Conservation (phyloP, 23 tunicate genomes). For the Halocynthia roretzi region DNA sequence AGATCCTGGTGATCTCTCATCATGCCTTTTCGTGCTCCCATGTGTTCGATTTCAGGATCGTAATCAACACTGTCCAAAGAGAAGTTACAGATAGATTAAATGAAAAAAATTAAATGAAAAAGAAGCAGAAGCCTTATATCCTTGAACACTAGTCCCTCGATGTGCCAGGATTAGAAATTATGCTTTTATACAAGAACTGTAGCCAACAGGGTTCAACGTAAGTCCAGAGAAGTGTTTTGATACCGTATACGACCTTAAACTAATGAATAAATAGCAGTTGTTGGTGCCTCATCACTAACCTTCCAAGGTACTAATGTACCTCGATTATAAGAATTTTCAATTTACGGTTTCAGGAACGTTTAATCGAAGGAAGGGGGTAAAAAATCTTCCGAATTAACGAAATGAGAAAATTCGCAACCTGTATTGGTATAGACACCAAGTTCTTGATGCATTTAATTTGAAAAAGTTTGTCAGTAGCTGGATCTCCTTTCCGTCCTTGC, state of each 20-base stretch:
- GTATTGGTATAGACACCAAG: conserved; percentile 80
- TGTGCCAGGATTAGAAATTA: no score
- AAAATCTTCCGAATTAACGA: not conserved
- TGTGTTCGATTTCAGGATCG: conserved; percentile 76
- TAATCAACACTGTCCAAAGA: conserved; percentile 50
- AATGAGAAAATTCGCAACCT: conserved; percentile 28
- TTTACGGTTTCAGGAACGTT: no score
- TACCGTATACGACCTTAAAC: no score
- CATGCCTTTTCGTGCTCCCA: conserved; percentile 84
- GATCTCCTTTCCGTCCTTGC: conserved; percentile 36
- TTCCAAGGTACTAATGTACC: no score
- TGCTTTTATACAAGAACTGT: no score
- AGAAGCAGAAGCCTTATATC: not conserved
- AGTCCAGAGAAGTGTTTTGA: no score
- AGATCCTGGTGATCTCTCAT: conserved; percentile 60
- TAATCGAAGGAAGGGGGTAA: no score
- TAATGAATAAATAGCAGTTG: no score
- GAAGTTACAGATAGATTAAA: not conserved
- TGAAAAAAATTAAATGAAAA: not conserved
- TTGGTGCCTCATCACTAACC: no score
- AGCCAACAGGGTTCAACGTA: no score
- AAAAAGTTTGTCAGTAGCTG: conserved; percentile 44
- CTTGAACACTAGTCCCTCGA: not conserved
- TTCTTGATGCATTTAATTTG: conserved; percentile 39
- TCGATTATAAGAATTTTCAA: no score